Base-by-base conservation (phyloP, 2,113 vertebrate genomes). In the Perca schrenkii region DNA sequence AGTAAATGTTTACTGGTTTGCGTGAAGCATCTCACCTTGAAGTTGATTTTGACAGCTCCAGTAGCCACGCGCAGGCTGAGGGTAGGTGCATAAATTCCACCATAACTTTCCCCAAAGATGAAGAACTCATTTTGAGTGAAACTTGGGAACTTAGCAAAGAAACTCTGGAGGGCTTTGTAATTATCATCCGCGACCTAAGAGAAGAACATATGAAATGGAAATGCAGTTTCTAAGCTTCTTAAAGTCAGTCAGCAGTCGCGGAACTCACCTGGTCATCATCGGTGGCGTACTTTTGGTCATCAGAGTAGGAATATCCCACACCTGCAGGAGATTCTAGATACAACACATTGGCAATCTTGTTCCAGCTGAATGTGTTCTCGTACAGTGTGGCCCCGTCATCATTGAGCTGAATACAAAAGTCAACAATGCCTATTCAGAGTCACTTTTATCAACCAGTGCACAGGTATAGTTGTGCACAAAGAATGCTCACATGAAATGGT, bases 71-170 rank as follows among this genome's bases (percentile, higher is more conserved):
- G 89, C 52, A 95, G 82, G 74, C 95, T 95, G 46, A 96, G 93
- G 0, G 93, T 96, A 0, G 95, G 95, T 3, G 72, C 92, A 21
- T 96, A 96, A 49, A 96, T 92, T 1, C 95, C 95, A 7, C 95
- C 95, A 3, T 96, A 96, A 83, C 96, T 96, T 87, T 96, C 95
- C n/a, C 95, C 95, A 56, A 95, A 94, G 68, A 96, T 94, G 70
- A 93, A 96, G 82, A 96, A 96, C 14, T 96, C 93, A 22, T 96
- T 96, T 46, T 74, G 64, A 22, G 91, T 93, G 83, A 95, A 96
- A 73, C 88, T 93, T n/a, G 95, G 95, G 73, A 96, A 96, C 80
- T 96, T 96, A 60, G 19, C 21, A 64, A 95, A 96, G 90, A 96
- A 96, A 80, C 91, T 94, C 81, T 94, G 93, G 43, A 96, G 82